A percentile compares a stretch with the other conserved stretches of the same genome.
Conservation (phyloP, 1,140 invertebrate species). For the Drosophila simulans region DNA sequence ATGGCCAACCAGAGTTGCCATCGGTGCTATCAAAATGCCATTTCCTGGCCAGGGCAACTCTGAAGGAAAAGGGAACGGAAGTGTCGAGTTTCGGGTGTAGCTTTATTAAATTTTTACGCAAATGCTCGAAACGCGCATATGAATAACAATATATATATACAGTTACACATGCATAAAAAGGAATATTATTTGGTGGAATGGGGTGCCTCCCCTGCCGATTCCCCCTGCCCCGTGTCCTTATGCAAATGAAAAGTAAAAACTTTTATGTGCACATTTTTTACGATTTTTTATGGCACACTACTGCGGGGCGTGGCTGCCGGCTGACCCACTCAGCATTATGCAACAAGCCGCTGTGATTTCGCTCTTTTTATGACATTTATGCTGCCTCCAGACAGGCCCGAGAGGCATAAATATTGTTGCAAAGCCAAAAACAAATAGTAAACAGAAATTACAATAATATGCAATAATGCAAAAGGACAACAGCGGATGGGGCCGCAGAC, state of each 20-base stretch:
- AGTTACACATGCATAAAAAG: background rate
- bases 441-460: conserved; percentile 82
- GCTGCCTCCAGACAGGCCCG: conserved; percentile 5
- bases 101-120: conserved; percentile 83
- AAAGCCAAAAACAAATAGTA: conserved; percentile 81
- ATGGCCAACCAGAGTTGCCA: conserved; percentile 52
- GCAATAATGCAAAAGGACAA: conserved; percentile 81
- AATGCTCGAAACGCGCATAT: conserved; percentile 75
- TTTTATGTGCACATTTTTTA: conserved; percentile 72
- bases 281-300: conserved; percentile 32
- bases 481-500: conserved; percentile 27
- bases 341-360: conserved; percentile 60
- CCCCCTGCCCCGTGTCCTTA: conserved; percentile 36
- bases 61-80: conserved; percentile 5
- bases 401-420: conserved; percentile 71
- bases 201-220: background rate
- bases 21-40: conserved; percentile 77
- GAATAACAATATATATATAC: conserved; percentile 64
- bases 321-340: conserved; percentile 64
- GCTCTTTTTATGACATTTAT: conserved; percentile 63
- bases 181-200: conserved; percentile 3
- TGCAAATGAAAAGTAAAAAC: conserved; percentile 78
- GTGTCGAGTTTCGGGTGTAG: conserved; percentile 64
- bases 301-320: conserved; percentile 30
- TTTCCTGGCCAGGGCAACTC: conserved; percentile 50